Evolutionary conservation across 2,113 vertebrate genomes (phyloP).

Genomic region (Oxygymnocypris stewartii): DNA sequence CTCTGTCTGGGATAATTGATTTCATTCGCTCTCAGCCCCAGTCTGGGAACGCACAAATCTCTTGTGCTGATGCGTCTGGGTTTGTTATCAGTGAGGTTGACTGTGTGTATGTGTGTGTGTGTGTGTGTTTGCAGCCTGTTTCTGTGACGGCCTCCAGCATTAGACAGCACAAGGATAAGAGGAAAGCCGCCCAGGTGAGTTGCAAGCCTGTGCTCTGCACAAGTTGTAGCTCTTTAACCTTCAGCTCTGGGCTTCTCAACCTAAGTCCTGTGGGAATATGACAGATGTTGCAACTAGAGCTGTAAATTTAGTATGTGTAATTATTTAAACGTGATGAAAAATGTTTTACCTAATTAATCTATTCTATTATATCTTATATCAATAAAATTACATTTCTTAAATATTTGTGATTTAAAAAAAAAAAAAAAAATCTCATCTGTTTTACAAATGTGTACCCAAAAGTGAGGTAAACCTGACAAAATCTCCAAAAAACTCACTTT

Average conservation of each 20-base stretch:
- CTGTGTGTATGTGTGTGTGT: conserved; percentile 42
- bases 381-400: background rate
- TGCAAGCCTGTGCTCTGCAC: background rate
- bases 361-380: too few species aligned
- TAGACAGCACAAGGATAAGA: conserved; percentile 65
- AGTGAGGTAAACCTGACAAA: too few species aligned
- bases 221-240: conserved; percentile 9
- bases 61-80: conserved; percentile 2
- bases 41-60: conserved; percentile 10
- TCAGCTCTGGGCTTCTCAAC: background rate
- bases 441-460: too few species aligned
- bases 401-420: background rate
- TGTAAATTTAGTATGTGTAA: background rate
- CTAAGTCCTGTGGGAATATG: background rate
- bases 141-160: conserved; percentile 68
- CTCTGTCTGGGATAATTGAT: conserved; percentile 37
- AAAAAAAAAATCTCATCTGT: too few species aligned
- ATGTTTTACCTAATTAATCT: background rate
- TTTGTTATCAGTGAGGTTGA: conserved; percentile 27
- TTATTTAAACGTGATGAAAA: background rate
- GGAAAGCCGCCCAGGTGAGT: conserved; percentile 66
- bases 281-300: background rate
- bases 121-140: conserved; percentile 64
- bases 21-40: conserved; percentile 1
- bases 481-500: too few species aligned